Conservation (phyloP, 2,888 invertebrate species). For the Philaethria dido region DNA sequence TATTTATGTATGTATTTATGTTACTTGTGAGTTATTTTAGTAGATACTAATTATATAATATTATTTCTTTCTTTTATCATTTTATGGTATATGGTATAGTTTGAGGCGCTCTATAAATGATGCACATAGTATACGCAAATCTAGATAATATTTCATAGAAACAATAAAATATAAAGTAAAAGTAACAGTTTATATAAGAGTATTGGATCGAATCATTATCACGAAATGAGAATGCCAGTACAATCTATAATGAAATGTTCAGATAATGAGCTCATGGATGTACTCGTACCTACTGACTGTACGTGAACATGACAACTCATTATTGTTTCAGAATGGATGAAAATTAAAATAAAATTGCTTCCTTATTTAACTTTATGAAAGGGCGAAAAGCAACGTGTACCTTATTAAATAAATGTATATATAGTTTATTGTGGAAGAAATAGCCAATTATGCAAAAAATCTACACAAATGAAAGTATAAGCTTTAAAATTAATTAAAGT, state of each 20-base stretch:
- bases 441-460: background rate
- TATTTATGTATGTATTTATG: background rate
- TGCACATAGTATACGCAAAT: no score
- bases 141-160: background rate
- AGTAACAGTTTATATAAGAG: conserved; percentile 22
- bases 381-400: background rate
- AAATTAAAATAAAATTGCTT: conserved; percentile 14
- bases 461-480: background rate
- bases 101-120: background rate
- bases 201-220: conserved; percentile 23
- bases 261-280: conserved; percentile 30
- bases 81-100: background rate
- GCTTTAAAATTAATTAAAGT: background rate
- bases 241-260: conserved; percentile 31
- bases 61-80: background rate
- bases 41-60: background rate
- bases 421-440: background rate
- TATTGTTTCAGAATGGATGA: conserved; percentile 21
- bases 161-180: conserved; percentile 6
- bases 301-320: conserved; percentile 9
- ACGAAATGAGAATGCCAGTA: conserved; percentile 30
- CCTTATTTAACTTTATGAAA: background rate
- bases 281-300: conserved; percentile 4
- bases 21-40: conserved; percentile 6
- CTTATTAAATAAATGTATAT: background rate